Percentiles rank a stretch among this genome's conserved stretches.
Evolutionary conservation across 64 coral and sea anemone genomes (phyloP).

Genomic region (Actinia tenebrosa): DNA sequence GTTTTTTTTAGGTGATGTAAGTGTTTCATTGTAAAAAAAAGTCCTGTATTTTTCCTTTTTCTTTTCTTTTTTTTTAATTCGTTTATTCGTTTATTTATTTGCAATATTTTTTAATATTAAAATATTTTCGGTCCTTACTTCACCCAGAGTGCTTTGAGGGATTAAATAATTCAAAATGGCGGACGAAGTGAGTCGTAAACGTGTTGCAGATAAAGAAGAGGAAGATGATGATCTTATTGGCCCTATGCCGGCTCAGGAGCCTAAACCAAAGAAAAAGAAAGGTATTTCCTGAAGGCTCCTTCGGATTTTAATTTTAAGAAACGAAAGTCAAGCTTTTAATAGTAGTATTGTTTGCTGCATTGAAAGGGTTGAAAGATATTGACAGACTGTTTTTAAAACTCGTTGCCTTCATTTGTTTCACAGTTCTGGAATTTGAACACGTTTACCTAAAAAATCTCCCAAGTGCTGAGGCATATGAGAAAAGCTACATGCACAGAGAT

Average conservation of each 20-base stretch:
- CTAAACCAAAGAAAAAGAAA: constrained; percentile 81
- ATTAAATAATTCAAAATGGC: constrained; percentile 58
- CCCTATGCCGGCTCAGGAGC: constrained; percentile 72
- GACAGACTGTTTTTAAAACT: too few relatives aligned
- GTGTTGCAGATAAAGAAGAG: constrained; percentile 29
- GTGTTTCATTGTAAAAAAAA: too few relatives aligned
- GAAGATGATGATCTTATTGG: constrained; percentile 77
- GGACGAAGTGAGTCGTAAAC: constrained; percentile 57
- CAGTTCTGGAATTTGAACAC: constrained; percentile 94
- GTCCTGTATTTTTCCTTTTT: too few relatives aligned
- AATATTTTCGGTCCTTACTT: not conserved
- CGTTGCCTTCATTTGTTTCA: not conserved
- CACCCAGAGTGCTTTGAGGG: not conserved
- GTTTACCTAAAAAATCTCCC: constrained; percentile 85
- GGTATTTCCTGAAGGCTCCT: constrained; percentile 19
- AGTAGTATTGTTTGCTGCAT: not conserved
- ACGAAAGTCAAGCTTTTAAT: not conserved
- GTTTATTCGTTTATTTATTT: too few relatives aligned
- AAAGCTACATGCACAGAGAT: constrained; percentile 95
- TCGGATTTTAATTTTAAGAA: not conserved
- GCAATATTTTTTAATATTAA: too few relatives aligned
- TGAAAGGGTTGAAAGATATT: too few relatives aligned
- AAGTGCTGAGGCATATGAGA: constrained; percentile 85
- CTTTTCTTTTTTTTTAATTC: too few relatives aligned
- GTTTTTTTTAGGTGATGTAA: too few relatives aligned